Evolutionary conservation across 2,113 vertebrate genomes (phyloP).

Genomic region (Rhynchomys soricoides): DNA sequence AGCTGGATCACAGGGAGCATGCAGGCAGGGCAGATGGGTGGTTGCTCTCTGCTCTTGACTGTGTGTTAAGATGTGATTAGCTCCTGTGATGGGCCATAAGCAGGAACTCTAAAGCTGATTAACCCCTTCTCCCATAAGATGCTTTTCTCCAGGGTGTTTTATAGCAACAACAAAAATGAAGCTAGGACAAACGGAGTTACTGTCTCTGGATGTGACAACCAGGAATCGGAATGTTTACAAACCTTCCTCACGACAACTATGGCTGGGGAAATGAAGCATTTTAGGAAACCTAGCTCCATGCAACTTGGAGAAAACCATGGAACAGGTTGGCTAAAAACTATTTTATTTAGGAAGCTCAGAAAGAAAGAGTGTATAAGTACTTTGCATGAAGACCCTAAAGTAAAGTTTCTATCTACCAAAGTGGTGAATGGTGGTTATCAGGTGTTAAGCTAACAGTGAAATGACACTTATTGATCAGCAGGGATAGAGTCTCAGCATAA

Average conservation of each 20-base stretch:
- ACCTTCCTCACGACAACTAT: background rate
- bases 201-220: background rate
- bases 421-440: background rate
- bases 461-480: background rate
- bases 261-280: background rate
- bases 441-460: no score
- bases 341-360: constrained; percentile 10
- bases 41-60: background rate
- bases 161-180: background rate
- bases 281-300: background rate
- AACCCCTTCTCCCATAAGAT: background rate
- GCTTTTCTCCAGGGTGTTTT: background rate
- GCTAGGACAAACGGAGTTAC: background rate
- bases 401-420: background rate
- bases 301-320: background rate
- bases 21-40: background rate
- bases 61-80: background rate
- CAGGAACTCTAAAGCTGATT: background rate
- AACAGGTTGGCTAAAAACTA: background rate
- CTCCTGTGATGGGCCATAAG: background rate
- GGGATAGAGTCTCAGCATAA: background rate
- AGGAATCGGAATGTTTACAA: background rate
- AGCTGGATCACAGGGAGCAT: background rate
- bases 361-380: background rate
- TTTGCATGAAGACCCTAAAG: background rate